Conservation (phyloP, 1,140 invertebrate genomes). For the Eueides isabella region DNA sequence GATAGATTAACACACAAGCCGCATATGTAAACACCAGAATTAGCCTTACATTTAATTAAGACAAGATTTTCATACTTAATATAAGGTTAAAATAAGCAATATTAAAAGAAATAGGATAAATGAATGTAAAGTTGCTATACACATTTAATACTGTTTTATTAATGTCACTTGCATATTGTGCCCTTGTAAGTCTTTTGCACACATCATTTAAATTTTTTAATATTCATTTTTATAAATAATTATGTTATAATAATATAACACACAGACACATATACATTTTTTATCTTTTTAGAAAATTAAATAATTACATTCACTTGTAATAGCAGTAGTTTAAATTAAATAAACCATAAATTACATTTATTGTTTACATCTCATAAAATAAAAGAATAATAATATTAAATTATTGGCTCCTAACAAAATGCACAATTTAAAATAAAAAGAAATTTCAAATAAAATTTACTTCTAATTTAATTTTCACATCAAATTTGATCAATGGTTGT, state of each 20-base stretch:
- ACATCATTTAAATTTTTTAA: not conserved
- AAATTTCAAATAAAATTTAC: not conserved
- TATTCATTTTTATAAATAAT: too few relatives aligned
- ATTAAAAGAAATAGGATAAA: constrained; percentile 20
- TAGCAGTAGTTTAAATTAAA: not conserved
- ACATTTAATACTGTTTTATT: constrained; percentile 2
- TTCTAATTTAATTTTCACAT: not conserved
- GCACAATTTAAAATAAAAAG: not conserved
- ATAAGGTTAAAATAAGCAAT: constrained; percentile 21
- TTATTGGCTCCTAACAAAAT: too few relatives aligned
- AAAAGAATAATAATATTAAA: not conserved
- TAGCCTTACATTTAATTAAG: constrained; percentile 21
- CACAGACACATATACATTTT: not conserved
- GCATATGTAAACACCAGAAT: constrained; percentile 15
- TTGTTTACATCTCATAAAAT: not conserved
- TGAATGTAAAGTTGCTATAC: constrained; percentile 10
- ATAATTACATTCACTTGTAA: not conserved
- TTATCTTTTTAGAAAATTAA: not conserved
- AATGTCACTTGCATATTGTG: constrained; percentile 4
- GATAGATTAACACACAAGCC: not conserved
- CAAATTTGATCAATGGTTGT: not conserved
- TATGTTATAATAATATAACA: too few relatives aligned
- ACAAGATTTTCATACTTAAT: constrained; percentile 16
- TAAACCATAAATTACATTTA: not conserved
- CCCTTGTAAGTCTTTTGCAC: constrained; percentile 7